These are phyloP conservation scores for Nasonia giraulti DNA, from an alignment of 1,140 invertebrate genomes.

Conservation along the genomic window DNA sequence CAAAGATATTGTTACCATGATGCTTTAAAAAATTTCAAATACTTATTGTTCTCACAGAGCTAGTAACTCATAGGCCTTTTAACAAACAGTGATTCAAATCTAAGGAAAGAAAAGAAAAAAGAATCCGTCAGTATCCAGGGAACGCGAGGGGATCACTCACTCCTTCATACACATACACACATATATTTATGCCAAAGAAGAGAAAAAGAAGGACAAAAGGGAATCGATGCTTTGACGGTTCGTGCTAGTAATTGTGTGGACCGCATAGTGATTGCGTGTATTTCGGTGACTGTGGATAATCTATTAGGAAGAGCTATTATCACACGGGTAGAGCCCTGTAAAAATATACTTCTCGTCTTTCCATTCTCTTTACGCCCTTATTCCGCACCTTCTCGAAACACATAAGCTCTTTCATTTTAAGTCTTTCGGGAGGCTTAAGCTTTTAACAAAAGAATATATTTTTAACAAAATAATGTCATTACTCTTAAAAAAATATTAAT, in stretches of 20 bases:
- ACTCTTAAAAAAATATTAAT: not conserved
- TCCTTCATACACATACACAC: not conserved
- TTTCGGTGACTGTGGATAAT: constrained; percentile 7
- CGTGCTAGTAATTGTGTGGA: not conserved
- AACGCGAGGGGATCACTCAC: too few relatives aligned
- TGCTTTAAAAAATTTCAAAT: not conserved
- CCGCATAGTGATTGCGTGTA: not conserved
- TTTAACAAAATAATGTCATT: not conserved
- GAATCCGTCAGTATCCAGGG: not conserved
- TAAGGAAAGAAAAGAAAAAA: not conserved
- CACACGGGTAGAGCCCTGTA: constrained; percentile 71
- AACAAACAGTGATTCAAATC: constrained; percentile 31
- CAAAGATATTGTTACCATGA: not conserved
- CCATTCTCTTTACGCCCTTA: not conserved
- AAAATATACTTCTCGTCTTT: constrained; percentile 69
- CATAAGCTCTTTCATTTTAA: constrained; percentile 18
- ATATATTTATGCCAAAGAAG: not conserved
- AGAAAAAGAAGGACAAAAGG: not conserved
- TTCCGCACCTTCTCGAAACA: not conserved
- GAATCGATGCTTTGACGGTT: not conserved
- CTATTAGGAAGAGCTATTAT: constrained; percentile 72
- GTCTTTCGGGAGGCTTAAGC: not conserved
- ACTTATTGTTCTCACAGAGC: not conserved
- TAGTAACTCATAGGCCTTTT: constrained; percentile 5
- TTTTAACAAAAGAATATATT: not conserved